These are phyloP conservation scores for Tipula confusa DNA, from an alignment of 2,888 invertebrate species.

Conservation along the genomic window DNA sequence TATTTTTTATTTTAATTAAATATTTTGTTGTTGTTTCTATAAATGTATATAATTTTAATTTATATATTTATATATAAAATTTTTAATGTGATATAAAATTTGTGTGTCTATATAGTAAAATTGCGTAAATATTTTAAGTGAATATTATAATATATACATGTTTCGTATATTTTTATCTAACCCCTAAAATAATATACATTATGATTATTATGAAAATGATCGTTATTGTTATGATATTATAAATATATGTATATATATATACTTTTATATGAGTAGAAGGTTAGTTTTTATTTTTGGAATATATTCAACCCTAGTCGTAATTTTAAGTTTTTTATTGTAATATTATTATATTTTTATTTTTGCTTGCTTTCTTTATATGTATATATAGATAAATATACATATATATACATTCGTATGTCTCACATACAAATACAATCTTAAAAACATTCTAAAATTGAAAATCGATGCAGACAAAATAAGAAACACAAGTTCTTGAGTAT, in stretches of 20 bases:
- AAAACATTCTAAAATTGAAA: background rate
- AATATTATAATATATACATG: background rate
- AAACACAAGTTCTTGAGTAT: background rate
- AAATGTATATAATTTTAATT: too few species aligned
- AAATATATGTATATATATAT: too few species aligned
- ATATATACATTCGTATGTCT: background rate
- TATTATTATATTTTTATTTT: background rate
- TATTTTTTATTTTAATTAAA: background rate
- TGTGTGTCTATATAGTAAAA: background rate
- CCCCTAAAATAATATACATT: conserved; percentile 3
- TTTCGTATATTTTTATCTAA: background rate
- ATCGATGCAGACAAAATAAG: conserved; percentile 20
- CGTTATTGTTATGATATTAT: background rate
- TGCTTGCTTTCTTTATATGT: background rate
- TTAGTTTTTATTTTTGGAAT: conserved; percentile 20
- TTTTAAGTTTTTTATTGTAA: conserved; percentile 25
- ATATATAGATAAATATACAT: background rate
- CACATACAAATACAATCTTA: background rate
- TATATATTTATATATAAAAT: background rate
- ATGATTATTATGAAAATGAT: background rate
- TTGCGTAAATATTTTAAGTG: background rate
- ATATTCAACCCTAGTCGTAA: conserved; percentile 20
- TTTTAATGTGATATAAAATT: conserved; percentile 20
- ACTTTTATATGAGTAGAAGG: background rate
- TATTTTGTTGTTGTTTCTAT: conserved; percentile 10